These are phyloP conservation scores for Stigmatopora nigra DNA, from an alignment of 2,113 vertebrate genomes.

Conservation along the genomic window DNA sequence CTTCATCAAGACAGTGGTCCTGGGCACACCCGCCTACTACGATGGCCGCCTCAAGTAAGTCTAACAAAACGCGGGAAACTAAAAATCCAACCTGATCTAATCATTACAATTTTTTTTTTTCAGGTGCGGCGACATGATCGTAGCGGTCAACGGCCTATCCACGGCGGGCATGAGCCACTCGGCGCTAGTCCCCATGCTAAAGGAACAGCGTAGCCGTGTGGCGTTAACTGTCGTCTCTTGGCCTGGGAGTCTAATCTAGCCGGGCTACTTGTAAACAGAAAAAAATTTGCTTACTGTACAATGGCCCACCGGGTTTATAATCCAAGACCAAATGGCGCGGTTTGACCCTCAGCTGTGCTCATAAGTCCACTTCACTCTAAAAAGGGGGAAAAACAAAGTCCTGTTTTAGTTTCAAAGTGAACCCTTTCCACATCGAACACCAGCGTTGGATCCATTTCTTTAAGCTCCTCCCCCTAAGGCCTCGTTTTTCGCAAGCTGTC, in stretches of 20 bases:
- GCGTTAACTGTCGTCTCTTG: slow-evolving; percentile 94
- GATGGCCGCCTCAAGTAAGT: slow-evolving; percentile 96
- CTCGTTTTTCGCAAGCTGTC: slow-evolving; percentile 66
- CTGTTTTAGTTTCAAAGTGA: slow-evolving; percentile 48
- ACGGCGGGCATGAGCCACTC: slow-evolving; percentile 98
- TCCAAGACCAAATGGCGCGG: slow-evolving; percentile 61
- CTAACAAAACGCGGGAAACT: background rate
- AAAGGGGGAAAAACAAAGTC: slow-evolving; percentile 33
- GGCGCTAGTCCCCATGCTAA: slow-evolving; percentile 93
- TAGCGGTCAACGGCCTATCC: slow-evolving; percentile 89
- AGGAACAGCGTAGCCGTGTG: slow-evolving; percentile 94
- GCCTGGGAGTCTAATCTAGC: slow-evolving; percentile 87
- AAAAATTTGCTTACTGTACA: slow-evolving; percentile 39
- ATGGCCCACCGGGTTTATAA: slow-evolving; percentile 52
- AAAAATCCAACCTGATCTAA: background rate
- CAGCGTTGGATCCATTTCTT: slow-evolving; percentile 53
- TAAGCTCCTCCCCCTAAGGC: slow-evolving; percentile 55
- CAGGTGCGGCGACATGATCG: slow-evolving; percentile 98
- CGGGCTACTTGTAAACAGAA: slow-evolving; percentile 21
- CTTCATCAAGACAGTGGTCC: slow-evolving; percentile 97
- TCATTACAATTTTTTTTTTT: background rate
- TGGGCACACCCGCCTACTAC: slow-evolving; percentile 95
- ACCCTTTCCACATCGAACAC: slow-evolving; percentile 26
- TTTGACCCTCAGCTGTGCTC: slow-evolving; percentile 58
- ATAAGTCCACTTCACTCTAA: slow-evolving; percentile 54